A percentile compares a stretch with the other conserved stretches of the same genome.
Evolutionary conservation across 2,797 vertebrate species (phyloP).

Genomic region (Lepidocolaptes lacrymiger): DNA sequence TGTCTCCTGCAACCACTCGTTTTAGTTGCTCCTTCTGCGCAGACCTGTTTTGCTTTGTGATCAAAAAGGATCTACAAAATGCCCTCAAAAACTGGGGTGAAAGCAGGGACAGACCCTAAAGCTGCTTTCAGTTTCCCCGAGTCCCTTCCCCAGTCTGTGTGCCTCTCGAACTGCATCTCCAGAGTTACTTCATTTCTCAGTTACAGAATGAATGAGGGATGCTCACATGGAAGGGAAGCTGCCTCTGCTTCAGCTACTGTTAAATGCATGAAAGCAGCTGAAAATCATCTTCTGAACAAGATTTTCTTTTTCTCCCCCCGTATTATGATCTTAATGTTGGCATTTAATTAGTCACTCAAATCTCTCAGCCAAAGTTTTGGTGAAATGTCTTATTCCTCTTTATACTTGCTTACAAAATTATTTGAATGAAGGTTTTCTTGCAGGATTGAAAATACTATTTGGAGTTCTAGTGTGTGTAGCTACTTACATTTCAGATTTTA

Average conservation of each 20-base stretch:
- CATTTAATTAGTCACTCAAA: background rate
- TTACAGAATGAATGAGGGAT: background rate
- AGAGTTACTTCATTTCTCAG: background rate
- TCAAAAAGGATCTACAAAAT: background rate
- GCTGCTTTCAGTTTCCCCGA: background rate
- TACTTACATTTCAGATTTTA: background rate
- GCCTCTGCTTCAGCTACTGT: background rate
- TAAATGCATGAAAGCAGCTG: background rate
- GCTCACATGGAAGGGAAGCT: background rate
- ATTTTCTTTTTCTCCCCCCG: too few species aligned
- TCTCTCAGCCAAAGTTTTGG: background rate
- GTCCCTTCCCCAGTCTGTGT: background rate
- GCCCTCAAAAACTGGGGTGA: background rate
- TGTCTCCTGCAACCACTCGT: background rate
- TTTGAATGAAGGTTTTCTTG: background rate
- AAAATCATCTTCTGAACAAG: background rate
- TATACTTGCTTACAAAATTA: background rate
- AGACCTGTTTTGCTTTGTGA: background rate
- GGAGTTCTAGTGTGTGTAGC: background rate
- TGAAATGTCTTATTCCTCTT: conserved; percentile 11
- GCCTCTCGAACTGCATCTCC: background rate
- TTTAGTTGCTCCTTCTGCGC: background rate
- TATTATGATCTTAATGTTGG: background rate
- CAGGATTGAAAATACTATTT: background rate
- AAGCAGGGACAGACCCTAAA: background rate